Percentiles rank a stretch among this genome's conserved stretches.
phyloP scores from a whole-genome alignment of 2,113 vertebrate genomes.

The Embiotoca jacksoni region DNA sequence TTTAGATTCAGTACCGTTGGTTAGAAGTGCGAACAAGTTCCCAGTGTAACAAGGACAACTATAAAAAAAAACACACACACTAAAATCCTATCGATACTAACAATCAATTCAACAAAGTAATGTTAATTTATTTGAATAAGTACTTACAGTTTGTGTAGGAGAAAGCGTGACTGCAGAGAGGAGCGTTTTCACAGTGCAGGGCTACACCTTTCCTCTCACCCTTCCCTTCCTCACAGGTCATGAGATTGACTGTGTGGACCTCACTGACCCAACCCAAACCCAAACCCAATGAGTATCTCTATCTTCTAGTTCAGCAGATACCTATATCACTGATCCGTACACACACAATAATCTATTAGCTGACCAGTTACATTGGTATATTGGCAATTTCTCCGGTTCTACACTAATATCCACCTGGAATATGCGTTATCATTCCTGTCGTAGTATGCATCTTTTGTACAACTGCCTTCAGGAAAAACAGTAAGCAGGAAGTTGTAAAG shows the following conservation, averaged over 20 bases:
- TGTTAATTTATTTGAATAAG: neutral
- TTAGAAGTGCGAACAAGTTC: no score
- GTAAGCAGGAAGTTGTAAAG: neutral
- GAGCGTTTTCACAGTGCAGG: neutral
- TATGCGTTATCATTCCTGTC: no score
- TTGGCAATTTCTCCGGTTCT: neutral
- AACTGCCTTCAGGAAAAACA: no score
- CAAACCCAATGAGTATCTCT: neutral
- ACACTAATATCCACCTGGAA: no score
- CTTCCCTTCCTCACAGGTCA: constrained; percentile 38
- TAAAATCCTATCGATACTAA: neutral
- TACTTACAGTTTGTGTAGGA: constrained; percentile 47
- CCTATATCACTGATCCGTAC: no score
- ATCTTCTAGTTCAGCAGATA: neutral
- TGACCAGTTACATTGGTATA: neutral
- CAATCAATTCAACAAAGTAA: neutral
- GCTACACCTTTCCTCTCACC: constrained; percentile 8
- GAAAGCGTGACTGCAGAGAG: neutral
- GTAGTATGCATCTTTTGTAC: no score
- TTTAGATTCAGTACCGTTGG: no score
- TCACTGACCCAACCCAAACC: constrained; percentile 16
- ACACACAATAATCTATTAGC: no score
- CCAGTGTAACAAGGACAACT: neutral
- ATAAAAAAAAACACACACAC: neutral
- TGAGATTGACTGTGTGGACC: constrained; percentile 3